These are phyloP conservation scores for Machimus atricapillus DNA, from an alignment of 2,888 invertebrate species.

Conservation along the genomic window DNA sequence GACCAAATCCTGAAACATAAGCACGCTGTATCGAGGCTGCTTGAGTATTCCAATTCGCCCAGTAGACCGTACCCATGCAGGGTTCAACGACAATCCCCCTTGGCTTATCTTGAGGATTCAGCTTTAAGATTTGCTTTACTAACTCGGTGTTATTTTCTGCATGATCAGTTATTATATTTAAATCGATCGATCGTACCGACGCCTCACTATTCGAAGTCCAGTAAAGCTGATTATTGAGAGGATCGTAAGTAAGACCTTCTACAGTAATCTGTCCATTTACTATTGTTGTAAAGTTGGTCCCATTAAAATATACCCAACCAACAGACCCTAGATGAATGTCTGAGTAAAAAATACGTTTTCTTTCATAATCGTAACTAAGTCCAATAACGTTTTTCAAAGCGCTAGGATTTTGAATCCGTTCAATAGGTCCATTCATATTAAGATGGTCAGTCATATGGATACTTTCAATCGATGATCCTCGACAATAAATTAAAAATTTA, in stretches of 20 bases:
- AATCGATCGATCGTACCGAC: constrained; percentile 65
- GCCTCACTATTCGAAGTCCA: constrained; percentile 88
- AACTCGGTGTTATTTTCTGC: constrained; percentile 62
- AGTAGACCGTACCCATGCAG: constrained; percentile 75
- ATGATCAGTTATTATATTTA: constrained; percentile 51
- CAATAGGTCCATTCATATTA: constrained; percentile 79
- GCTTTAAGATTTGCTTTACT: constrained; percentile 67
- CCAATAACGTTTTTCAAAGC: constrained; percentile 87
- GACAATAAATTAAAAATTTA: constrained; percentile 84
- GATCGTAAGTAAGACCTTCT: constrained; percentile 85
- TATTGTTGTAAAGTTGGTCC: constrained; percentile 73
- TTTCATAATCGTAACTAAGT: constrained; percentile 77
- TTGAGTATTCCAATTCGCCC: constrained; percentile 90
- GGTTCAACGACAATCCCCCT: constrained; percentile 85
- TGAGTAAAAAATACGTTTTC: constrained; percentile 80
- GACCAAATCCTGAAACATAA: constrained; percentile 70
- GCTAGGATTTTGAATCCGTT: constrained; percentile 74
- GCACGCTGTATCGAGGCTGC: constrained; percentile 83
- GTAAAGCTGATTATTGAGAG: constrained; percentile 73
- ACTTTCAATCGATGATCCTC: constrained; percentile 81
- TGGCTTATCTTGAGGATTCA: constrained; percentile 77
- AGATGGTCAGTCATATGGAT: constrained; percentile 76
- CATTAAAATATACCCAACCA: constrained; percentile 82
- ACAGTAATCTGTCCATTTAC: constrained; percentile 81
- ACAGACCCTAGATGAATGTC: constrained; percentile 88